Base-by-base conservation (phyloP, 1,140 invertebrate species). In the Pygmarrhopalites habei region DNA sequence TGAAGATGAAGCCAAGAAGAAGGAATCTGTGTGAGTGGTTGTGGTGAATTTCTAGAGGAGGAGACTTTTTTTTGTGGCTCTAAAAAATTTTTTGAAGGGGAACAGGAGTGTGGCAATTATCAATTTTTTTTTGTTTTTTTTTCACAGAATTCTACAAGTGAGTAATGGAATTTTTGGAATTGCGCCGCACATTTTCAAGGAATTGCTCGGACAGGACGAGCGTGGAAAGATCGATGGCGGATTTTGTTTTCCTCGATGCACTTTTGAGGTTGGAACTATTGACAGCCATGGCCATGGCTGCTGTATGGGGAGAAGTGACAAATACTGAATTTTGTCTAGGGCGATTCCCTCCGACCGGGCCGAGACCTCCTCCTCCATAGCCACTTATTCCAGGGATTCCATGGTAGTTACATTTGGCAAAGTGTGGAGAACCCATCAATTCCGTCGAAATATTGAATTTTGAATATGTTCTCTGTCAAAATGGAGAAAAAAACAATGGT, bases 261-360 rank as follows among this genome's bases (percentile, higher is more conserved):
- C 79, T 79, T 70, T 65, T 70, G 67, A 32, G 72, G 68, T 74
- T 73, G 5, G 62, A 62, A 49, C 41, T 43, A 57, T 41, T 46
- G 41, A 51, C 19, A 57, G 53, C 53, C 30, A 63, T 76, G 70
- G n/a, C 77, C 30, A 63, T 76, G 70, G 19, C 77, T 17, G 75
- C 79, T 83, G 80, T 65, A 81, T 77, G 64, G 78, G 86, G 81
- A 65, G 85, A 80, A 7, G 86, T 86, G 1, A 89, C 87, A 75
- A 92, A 91, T 4, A 91, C 88, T 1, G 88, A 90, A 75, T 90
- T 91, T 75, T 90, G 85, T 1, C 86, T 75, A 0, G 80, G 82
- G 23, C 82, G 73, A 55, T 32, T 52, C 49, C 28, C 57, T 30
- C 15, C 53, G 49, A 26, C 39, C 19, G 58, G 49, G 58, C 49